Conservation (phyloP, 2,113 vertebrate genomes). For the Microtus ochrogaster region DNA sequence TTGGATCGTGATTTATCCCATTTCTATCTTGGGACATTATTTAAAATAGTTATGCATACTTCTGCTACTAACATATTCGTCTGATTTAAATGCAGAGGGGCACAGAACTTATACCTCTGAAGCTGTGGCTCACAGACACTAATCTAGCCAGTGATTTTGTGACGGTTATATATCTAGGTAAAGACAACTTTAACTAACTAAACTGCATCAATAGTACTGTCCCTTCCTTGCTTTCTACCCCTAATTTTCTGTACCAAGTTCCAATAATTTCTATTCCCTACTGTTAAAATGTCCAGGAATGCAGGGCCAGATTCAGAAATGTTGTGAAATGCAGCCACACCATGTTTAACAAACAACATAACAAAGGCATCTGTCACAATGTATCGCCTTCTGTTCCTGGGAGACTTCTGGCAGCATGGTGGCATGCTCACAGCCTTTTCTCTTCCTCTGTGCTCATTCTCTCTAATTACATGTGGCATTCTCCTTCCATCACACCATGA, state of each 20-base stretch:
- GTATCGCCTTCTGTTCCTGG: slow-evolving; percentile 80
- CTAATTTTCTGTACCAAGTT: background rate
- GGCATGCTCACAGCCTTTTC: slow-evolving; percentile 45
- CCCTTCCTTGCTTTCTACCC: background rate
- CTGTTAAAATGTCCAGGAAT: slow-evolving; percentile 55
- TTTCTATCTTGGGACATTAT: background rate
- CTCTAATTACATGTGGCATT: slow-evolving; percentile 76
- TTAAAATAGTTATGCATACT: background rate
- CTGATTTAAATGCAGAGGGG: slow-evolving; percentile 50
- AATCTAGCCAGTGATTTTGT: background rate
- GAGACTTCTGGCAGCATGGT: slow-evolving; percentile 69
- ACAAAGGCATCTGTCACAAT: slow-evolving; percentile 83
- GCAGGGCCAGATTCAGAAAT: slow-evolving; percentile 60
- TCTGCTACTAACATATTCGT: background rate
- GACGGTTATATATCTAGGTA: background rate
- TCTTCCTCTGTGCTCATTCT: slow-evolving; percentile 68
- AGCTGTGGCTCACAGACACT: background rate
- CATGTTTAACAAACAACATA: slow-evolving; percentile 82
- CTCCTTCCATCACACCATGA: slow-evolving; percentile 64
- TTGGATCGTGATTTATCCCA: background rate
- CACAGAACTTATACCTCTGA: background rate
- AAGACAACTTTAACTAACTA: slow-evolving; percentile 8
- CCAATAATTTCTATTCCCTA: background rate
- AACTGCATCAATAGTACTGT: background rate
- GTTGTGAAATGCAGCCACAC: slow-evolving; percentile 66